Evolutionary conservation across 2,797 vertebrate species (phyloP), one percentile per base, ranked within the genome.

Genomic region (Sebastes steindachneri): DNA sequence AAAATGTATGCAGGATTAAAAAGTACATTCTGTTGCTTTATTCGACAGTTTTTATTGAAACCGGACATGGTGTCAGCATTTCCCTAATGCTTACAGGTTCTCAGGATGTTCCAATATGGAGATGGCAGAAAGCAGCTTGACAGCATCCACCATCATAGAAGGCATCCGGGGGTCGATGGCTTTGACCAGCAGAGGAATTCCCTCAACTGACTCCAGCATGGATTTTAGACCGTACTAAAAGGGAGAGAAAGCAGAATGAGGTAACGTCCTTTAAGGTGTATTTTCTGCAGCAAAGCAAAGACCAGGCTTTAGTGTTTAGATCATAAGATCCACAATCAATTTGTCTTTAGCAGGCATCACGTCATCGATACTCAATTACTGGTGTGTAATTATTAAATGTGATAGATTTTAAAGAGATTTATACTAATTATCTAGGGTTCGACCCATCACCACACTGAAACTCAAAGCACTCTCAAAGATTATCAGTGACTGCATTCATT

Each of bases 131-230:
- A 99, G 93, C 55, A 99, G 93, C 80, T 92, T 97, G 71, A 97
- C 94, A 31, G 97, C 96, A 76, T 98, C 98, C 73, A 96, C 97
- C 98, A 99, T 99, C 97, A 99, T 99, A 80, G 93, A 94, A 78
- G 97, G 97, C 57, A 97, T 93, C 4, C 31, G 83, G 23, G 97
- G 97, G 87, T 98, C 96, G 83, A 97, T 96, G 76, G 97, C 96
- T 93, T 94, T 95, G 79, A 97, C 97, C 86, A 99, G 91, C 64
- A 99, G 95, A 70, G 96, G 93, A 82, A 99, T 96, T 33, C 98
- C 98, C 55, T 97, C 96, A 9, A 86, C 92, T 1, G 96, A 95
- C 17, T 95, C 94, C 91, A 99, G 85, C 97, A 99, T 97, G 58
- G 96, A 96, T 93, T 97, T 98, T 54, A 99, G 95, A 74, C 97